These are phyloP conservation scores for Erebia epiphron DNA, from an alignment of 2,888 invertebrate genomes.

Conservation along the genomic window DNA sequence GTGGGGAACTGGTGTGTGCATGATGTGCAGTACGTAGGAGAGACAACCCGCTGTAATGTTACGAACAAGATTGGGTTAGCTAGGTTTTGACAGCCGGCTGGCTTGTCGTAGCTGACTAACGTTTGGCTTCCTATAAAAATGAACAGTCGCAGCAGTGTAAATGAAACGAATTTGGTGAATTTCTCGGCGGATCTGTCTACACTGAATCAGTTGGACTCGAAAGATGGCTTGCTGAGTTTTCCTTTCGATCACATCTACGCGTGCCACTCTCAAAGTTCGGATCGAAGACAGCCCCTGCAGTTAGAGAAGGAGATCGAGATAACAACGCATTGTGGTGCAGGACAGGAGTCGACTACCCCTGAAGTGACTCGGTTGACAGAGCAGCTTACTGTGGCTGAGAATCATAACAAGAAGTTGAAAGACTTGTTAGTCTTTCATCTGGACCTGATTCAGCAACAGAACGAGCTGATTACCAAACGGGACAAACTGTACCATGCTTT, in stretches of 20 bases:
- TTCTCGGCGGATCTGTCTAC: slow-evolving; percentile 69
- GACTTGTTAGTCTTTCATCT: slow-evolving; percentile 91
- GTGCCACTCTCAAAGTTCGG: slow-evolving; percentile 78
- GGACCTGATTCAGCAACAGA: slow-evolving; percentile 95
- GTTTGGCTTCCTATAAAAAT: slow-evolving; percentile 69
- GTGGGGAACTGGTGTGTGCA: slow-evolving; percentile 46
- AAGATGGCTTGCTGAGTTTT: slow-evolving; percentile 83
- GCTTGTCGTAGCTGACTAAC: slow-evolving; percentile 66
- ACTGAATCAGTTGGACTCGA: slow-evolving; percentile 70
- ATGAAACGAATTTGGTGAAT: slow-evolving; percentile 79
- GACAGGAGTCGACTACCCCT: slow-evolving; percentile 56
- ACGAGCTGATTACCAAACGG: slow-evolving; percentile 90
- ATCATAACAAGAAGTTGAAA: slow-evolving; percentile 88
- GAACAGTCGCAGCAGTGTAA: slow-evolving; percentile 78
- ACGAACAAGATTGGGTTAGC: slow-evolving; percentile 65
- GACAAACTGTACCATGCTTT: slow-evolving; percentile 89
- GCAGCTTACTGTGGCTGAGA: slow-evolving; percentile 65
- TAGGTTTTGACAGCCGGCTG: slow-evolving; percentile 76
- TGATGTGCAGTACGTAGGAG: slow-evolving; percentile 39
- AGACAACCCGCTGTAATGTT: slow-evolving; percentile 64
- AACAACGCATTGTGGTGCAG: slow-evolving; percentile 59
- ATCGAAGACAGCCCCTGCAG: slow-evolving; percentile 58
- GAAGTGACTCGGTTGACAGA: slow-evolving; percentile 57
- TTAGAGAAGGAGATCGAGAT: slow-evolving; percentile 72
- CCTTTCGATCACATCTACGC: slow-evolving; percentile 90